These are phyloP conservation scores for Nudaria mundana DNA, from an alignment of 2,888 invertebrate species.

Conservation along the genomic window DNA sequence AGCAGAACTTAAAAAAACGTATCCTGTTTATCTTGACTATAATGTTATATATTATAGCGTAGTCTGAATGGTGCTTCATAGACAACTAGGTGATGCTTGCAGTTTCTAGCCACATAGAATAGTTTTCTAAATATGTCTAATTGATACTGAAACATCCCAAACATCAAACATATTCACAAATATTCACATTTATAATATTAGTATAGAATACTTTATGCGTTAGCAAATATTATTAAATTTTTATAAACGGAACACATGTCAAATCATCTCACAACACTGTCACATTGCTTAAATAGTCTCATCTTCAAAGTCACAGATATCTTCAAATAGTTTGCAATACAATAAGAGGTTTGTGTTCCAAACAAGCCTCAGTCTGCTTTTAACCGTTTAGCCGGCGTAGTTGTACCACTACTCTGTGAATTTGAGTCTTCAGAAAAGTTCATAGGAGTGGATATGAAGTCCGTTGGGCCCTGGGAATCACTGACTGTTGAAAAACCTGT, in stretches of 20 bases:
- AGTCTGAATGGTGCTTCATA: too few relatives aligned
- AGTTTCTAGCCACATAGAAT: too few relatives aligned
- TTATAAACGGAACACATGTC: constrained; percentile 23
- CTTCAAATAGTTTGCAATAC: constrained; percentile 13
- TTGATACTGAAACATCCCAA: too few relatives aligned
- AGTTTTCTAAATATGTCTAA: too few relatives aligned
- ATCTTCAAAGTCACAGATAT: constrained; percentile 15
- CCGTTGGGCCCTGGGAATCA: constrained; percentile 93
- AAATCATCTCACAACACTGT: constrained; percentile 27
- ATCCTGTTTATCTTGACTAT: too few relatives aligned
- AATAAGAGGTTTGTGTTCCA: constrained; percentile 17
- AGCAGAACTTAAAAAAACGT: too few relatives aligned
- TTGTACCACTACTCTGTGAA: constrained; percentile 91
- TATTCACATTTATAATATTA: too few relatives aligned
- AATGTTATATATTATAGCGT: too few relatives aligned
- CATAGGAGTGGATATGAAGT: constrained; percentile 91
- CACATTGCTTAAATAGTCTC: constrained; percentile 18
- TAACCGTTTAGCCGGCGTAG: constrained; percentile 86
- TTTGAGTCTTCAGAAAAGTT: constrained; percentile 95
- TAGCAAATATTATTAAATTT: constrained; percentile 16
- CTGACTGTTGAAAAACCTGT: constrained; percentile 94
- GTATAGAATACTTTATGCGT: constrained; percentile 13
- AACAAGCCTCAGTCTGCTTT: constrained; percentile 84
- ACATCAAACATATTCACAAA: too few relatives aligned
- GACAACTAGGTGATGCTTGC: too few relatives aligned